Percentiles rank a stretch among this genome's conserved stretches.
phyloP scores from a whole-genome alignment of 2,888 invertebrate genomes.

The Calliopum simillimum region DNA sequence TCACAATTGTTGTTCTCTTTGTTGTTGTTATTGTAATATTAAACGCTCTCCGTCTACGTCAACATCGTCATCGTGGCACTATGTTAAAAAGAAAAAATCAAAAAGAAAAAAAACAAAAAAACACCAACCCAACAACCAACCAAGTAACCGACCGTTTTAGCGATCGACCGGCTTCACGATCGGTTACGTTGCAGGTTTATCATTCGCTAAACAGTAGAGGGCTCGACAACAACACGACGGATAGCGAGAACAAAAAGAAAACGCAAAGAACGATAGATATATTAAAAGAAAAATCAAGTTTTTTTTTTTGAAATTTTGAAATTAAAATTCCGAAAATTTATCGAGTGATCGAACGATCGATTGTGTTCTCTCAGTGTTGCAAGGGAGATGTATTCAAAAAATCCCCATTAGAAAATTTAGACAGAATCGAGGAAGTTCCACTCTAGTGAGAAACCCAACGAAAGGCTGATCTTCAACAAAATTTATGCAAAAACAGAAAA shows the following conservation, averaged over 20 bases:
- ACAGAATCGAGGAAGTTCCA: not conserved
- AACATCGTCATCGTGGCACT: too few species aligned
- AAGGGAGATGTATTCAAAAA: not conserved
- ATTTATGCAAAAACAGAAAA: too few species aligned
- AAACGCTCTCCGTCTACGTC: too few species aligned
- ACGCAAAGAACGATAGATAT: not conserved
- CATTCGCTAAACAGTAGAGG: conserved; percentile 59
- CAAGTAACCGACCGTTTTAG: not conserved
- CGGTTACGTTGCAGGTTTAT: conserved; percentile 50
- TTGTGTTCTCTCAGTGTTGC: conserved; percentile 13
- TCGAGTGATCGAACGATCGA: conserved; percentile 18
- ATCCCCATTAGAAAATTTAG: not conserved
- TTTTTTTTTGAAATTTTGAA: not conserved
- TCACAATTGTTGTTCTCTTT: conserved; percentile 43
- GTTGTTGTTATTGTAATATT: conserved; percentile 36
- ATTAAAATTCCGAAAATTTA: not conserved
- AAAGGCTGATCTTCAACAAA: too few species aligned
- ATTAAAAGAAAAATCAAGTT: not conserved
- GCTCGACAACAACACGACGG: conserved; percentile 48
- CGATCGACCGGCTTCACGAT: conserved; percentile 9
- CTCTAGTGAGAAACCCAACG: conserved; percentile 1
- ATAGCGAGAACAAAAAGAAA: conserved; percentile 19
- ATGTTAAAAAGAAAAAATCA: too few species aligned
- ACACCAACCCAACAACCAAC: too few species aligned
- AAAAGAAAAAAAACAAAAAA: too few species aligned